Evolutionary conservation across 2,888 invertebrate genomes (phyloP).

Genomic region (Cataglyphis rosenhaueri): DNA sequence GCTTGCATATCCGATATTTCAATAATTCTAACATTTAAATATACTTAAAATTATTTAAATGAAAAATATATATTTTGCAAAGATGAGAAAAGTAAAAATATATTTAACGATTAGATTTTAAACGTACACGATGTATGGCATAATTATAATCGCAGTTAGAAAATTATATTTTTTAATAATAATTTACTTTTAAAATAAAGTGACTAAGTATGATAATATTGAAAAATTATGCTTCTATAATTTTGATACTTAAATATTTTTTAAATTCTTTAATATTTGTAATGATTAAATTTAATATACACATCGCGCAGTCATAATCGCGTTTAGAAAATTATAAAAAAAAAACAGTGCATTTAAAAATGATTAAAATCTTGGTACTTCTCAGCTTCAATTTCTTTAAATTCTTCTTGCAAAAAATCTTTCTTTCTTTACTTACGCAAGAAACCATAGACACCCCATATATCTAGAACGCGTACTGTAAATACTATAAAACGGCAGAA

Average conservation of each 20-base stretch:
- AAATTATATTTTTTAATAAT: neutral
- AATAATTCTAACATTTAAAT: no score
- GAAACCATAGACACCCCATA: neutral
- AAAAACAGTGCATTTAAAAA: neutral
- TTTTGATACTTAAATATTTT: neutral
- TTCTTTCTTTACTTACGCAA: neutral
- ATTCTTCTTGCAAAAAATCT: neutral
- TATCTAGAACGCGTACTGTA: neutral
- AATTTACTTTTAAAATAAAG: neutral
- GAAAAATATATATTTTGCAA: no score
- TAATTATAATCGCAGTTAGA: neutral
- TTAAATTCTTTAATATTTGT: neutral
- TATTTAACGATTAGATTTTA: neutral
- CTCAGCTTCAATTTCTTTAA: neutral
- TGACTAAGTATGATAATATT: neutral
- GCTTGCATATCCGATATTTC: neutral
- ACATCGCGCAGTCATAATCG: neutral
- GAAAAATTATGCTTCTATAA: neutral
- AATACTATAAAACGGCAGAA: constrained; percentile 24
- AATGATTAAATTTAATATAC: neutral
- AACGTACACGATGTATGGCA: neutral
- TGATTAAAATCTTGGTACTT: neutral
- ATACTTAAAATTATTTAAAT: no score
- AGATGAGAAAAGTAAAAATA: neutral
- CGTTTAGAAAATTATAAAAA: neutral